Evolutionary conservation across 2,888 invertebrate species (phyloP), one percentile per base, ranked within the genome.

Genomic region (Gerosis bhagava): DNA sequence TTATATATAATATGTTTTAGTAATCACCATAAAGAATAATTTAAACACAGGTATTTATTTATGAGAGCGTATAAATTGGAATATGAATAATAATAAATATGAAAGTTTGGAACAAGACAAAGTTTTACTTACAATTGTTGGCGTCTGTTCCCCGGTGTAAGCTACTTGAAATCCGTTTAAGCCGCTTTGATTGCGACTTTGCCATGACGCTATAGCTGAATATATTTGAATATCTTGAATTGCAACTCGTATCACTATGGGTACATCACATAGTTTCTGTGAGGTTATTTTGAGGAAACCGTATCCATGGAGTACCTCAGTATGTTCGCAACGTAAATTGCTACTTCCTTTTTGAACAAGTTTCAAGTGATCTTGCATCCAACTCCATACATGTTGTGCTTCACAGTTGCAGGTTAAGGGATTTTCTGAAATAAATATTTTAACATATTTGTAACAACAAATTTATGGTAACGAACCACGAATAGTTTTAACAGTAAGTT

Each of bases 371-470:
- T 96, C 95, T 68, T 95, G 91, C 72, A 97, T 90, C 97, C 97
- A 98, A 83, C 94, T 95, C 96, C 97, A 97, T 35, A 97, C 91
- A 73, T 96, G 95, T 81, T 96, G 95, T 50, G 96, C 93, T 73
- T 97, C 96, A 77, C 97, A 98, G 69, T 94, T 95, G 80, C 97
- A 98, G 54, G 94, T 93, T 62, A 97, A 88, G 31, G 97, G 97
- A 82, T 97, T 97, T 71, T 95, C 97, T 96, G 91, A 37, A 59
- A 63, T 6, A n/a, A n/a, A n/a, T 19, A 19, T 19, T n/a, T 36
- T 10, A 42, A 15, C n/a, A n/a, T n/a, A n/a, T n/a, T n/a, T n/a
- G n/a, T n/a, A n/a, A n/a, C n/a, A n/a, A n/a, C n/a, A n/a, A n/a
- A n/a, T n/a, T n/a, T n/a, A n/a, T n/a, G n/a, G n/a, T n/a, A n/a